Evolutionary conservation across 2,888 invertebrate species (phyloP).

Genomic region (Metallyticus violacea): DNA sequence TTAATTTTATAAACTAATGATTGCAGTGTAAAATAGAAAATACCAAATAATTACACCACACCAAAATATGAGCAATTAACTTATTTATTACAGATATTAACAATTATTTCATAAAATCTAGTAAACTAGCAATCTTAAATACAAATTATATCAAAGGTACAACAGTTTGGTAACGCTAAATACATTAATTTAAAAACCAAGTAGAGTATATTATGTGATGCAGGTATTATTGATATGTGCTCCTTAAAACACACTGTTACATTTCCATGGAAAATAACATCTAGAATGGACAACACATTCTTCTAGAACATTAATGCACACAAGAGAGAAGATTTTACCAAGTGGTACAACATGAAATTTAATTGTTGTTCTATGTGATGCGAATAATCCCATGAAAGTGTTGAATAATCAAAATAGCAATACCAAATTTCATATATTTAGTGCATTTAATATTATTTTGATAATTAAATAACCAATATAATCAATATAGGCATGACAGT

Average conservation of each 20-base stretch:
- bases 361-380: background rate
- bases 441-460: background rate
- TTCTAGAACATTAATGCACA: background rate
- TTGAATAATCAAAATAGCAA: background rate
- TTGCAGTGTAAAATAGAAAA: background rate
- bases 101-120: background rate
- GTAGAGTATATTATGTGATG: background rate
- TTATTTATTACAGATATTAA: background rate
- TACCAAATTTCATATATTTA: background rate
- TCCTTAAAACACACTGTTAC: background rate
- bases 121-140: background rate
- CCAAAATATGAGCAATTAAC: background rate
- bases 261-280: background rate
- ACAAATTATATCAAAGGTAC: background rate
- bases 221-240: background rate
- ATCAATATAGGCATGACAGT: too few relatives aligned
- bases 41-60: background rate
- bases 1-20: too few relatives aligned
- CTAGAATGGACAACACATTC: background rate
- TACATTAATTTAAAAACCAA: background rate
- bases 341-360: background rate
- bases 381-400: background rate
- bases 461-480: background rate
- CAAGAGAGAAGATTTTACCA: background rate
- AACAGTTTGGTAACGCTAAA: background rate